A percentile compares a stretch with the other conserved stretches of the same genome.
These are phyloP conservation scores for Gibbula magus DNA, from an alignment of 2,888 invertebrate genomes.

Conservation along the genomic window DNA sequence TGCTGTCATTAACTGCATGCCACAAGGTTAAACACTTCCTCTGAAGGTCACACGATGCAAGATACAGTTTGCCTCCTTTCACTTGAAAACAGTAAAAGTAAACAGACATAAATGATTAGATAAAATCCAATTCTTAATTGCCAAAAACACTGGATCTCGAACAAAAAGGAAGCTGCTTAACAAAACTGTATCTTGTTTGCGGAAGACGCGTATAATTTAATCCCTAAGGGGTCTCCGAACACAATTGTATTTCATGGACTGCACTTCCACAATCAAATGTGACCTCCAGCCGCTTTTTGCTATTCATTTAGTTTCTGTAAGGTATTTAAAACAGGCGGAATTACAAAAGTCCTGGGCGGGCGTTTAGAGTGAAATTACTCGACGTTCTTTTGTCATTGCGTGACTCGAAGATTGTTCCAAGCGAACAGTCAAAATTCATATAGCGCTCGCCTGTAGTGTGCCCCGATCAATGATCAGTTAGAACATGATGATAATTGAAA, in stretches of 20 bases:
- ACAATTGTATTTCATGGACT: neutral
- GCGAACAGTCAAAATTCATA: slow-evolving; percentile 2
- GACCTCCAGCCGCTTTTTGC: neutral
- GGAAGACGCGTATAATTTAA: too few relatives aligned
- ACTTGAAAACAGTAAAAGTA: too few relatives aligned
- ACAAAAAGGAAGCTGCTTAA: too few relatives aligned
- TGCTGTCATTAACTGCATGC: neutral
- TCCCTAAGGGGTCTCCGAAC: too few relatives aligned
- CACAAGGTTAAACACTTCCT: neutral
- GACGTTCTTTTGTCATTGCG: neutral
- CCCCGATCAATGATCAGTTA: slow-evolving; percentile 3
- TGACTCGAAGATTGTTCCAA: neutral
- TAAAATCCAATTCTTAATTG: too few relatives aligned
- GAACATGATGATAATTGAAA: slow-evolving; percentile 8
- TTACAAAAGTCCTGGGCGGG: too few relatives aligned
- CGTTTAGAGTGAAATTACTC: neutral
- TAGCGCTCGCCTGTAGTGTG: neutral
- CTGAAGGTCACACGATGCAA: neutral
- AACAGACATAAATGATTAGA: too few relatives aligned
- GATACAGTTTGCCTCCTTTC: too few relatives aligned
- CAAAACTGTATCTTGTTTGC: too few relatives aligned
- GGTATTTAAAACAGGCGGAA: too few relatives aligned
- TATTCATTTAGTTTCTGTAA: too few relatives aligned
- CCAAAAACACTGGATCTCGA: too few relatives aligned
- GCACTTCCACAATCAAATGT: slow-evolving; percentile 4